Conservation (phyloP, 37 sponge, comb jelly and placozoan species). For the Beroe forskalii region DNA sequence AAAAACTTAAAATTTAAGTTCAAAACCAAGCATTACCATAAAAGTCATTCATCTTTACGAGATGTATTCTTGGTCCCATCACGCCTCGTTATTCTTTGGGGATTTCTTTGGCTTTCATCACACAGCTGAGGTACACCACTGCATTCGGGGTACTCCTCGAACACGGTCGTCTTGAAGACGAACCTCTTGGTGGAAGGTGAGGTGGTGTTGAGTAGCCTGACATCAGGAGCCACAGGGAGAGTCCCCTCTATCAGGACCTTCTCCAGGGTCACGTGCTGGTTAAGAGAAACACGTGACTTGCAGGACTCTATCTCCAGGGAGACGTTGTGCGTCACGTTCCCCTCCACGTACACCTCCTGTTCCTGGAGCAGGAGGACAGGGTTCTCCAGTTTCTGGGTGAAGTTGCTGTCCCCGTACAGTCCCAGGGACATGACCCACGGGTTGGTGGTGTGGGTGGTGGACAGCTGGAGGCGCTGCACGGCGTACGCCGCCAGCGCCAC, state of each 20-base stretch:
- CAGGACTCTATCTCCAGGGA: not conserved
- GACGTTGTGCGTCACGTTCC: not conserved
- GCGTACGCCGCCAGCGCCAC: not conserved
- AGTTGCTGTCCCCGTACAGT: not conserved
- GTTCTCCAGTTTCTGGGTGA: not conserved
- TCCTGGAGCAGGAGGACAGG: not conserved
- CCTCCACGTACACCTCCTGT: not conserved
- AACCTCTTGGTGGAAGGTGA: not conserved
- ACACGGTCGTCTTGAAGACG: not conserved
- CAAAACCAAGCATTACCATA: no score
- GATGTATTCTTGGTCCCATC: no score
- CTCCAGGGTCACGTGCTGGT: not conserved
- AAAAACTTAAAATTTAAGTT: no score
- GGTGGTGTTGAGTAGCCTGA: not conserved
- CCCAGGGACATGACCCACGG: not conserved
- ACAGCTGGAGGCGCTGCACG: not conserved
- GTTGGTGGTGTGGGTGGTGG: not conserved
- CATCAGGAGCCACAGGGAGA: not conserved
- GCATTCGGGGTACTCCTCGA: not conserved
- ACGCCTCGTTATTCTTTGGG: no score
- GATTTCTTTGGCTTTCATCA: not conserved
- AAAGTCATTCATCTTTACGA: no score
- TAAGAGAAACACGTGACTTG: not conserved
- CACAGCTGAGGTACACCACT: not conserved
- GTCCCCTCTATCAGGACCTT: not conserved